Conservation (phyloP, 2,113 vertebrate genomes). For the Catharus bicknelli region DNA sequence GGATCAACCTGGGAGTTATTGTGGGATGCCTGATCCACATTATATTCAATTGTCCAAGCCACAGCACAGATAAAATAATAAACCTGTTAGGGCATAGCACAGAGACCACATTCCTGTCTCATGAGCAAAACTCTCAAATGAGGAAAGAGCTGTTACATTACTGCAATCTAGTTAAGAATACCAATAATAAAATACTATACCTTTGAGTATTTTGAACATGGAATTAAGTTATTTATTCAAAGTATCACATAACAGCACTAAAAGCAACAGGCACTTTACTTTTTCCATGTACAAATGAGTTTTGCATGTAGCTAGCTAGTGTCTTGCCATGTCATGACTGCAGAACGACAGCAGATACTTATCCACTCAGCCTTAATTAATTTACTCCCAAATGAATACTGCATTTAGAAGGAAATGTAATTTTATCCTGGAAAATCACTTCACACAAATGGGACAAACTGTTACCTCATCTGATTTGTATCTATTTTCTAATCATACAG, state of each 20-base stretch:
- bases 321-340: slow-evolving; percentile 26
- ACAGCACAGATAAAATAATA: not conserved
- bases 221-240: slow-evolving; percentile 47
- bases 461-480: slow-evolving; percentile 38
- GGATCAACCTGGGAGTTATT: not conserved
- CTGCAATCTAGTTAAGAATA: not conserved
- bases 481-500: slow-evolving; percentile 21
- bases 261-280: not conserved
- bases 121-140: not conserved
- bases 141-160: not conserved
- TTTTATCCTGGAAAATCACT: slow-evolving; percentile 43
- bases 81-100: not conserved
- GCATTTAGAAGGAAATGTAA: slow-evolving; percentile 47
- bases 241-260: not conserved
- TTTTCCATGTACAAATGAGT: not conserved
- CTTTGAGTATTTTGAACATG: slow-evolving; percentile 8
- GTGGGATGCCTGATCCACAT: not conserved
- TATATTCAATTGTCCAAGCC: not conserved
- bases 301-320: not conserved
- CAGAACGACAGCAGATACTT: slow-evolving; percentile 42
- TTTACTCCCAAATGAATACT: slow-evolving; percentile 56
- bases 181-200: not conserved
- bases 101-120: not conserved
- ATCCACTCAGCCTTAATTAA: slow-evolving; percentile 62
- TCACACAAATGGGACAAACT: slow-evolving; percentile 28